Evolutionary conservation across 2,888 invertebrate species (phyloP).

Genomic region (Pachliopta kotzebuea): DNA sequence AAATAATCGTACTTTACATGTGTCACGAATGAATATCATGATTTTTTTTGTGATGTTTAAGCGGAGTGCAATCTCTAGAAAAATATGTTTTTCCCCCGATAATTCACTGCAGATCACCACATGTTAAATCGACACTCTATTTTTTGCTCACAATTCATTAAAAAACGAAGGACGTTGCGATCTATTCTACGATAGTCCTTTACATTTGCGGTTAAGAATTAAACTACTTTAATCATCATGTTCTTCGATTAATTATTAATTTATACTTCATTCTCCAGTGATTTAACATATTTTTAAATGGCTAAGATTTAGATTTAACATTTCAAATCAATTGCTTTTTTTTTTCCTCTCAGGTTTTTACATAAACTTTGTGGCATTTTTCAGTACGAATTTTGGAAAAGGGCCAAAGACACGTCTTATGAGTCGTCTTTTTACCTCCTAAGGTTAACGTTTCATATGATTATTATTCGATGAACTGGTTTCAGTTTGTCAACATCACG

Average conservation of each 20-base stretch:
- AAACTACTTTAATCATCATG: not conserved
- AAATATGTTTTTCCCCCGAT: conserved; percentile 1
- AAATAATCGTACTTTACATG: not conserved
- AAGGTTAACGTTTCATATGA: too few relatives aligned
- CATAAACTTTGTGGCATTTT: too few relatives aligned
- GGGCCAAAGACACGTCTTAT: too few relatives aligned
- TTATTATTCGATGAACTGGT: not conserved
- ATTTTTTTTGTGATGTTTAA: not conserved
- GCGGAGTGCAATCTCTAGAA: not conserved
- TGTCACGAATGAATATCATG: conserved; percentile 1
- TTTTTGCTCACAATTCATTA: conserved; percentile 12
- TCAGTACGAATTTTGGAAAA: too few relatives aligned
- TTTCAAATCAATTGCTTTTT: too few relatives aligned
- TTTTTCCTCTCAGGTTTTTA: too few relatives aligned
- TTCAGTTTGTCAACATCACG: not conserved
- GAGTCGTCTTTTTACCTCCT: too few relatives aligned
- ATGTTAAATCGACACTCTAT: conserved; percentile 1
- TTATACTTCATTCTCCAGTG: not conserved
- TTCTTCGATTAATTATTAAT: not conserved
- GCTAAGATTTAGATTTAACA: not conserved
- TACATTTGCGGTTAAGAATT: not conserved
- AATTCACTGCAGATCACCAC: not conserved
- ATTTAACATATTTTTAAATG: not conserved
- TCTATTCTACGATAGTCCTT: not conserved
- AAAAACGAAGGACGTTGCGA: conserved; percentile 9